Evolutionary conservation across 2,113 vertebrate genomes (phyloP), one percentile per base, ranked within the genome.

Genomic region (Gobiocypris rarus): DNA sequence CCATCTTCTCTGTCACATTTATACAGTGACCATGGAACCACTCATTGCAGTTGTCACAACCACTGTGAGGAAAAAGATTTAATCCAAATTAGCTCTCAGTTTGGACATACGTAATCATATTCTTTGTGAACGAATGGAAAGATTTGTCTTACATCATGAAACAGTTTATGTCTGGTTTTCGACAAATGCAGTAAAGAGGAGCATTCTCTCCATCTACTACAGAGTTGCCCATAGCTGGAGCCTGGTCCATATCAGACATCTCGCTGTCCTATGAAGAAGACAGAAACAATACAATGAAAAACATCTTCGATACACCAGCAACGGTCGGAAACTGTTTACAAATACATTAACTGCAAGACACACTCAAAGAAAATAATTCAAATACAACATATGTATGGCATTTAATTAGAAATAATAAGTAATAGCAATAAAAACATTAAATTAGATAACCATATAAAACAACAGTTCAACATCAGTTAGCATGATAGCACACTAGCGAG

Each of bases 11-110:
- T 0, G 97, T 97, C 88, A 98, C 96, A 79, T 94, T 94, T 87
- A 98, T 97, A 88, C 97, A 98, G 91, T 97, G 93, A 59, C 97
- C 97, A 77, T 97, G 97, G 85, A 97, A 98, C 97, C 97, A 98
- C 83, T 98, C 97, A 5, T 97, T 98, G 89, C 97, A 98, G 80
- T 96, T 96, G 89, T 98, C 97, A 85, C 97, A 98, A 31, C 97
- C 97, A n/a, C 97, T 98, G 90, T 26, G 4, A 26, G 63, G 6
- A 0, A 19, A 54, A 67, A 75, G 31, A 85, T 48, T 71, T 2
- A 31, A 24, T 34, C 48, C 41, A 65, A 28, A 50, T 80, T 31
- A 67, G 9, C 14, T 34, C 13, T 43, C 41, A 9, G 17, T 52
- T 38, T 54, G 28, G 5, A 70, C 2, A 45, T 48, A 28, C 4